phyloP scores from a whole-genome alignment of 2,888 invertebrate species.

The Tipula unca region DNA sequence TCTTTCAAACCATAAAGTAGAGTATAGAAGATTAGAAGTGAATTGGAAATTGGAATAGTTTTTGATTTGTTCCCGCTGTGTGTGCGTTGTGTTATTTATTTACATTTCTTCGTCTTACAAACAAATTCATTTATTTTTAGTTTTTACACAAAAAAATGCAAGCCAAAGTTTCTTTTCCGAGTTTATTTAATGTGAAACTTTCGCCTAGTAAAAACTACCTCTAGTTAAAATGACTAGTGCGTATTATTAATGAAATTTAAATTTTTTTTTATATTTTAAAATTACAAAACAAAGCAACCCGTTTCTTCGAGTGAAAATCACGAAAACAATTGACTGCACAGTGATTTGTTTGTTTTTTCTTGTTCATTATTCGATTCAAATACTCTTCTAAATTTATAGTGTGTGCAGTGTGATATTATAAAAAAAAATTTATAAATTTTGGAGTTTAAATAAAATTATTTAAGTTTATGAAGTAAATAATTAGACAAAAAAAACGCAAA shows the following conservation, averaged over 20 bases:
- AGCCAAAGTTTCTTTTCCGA: neutral
- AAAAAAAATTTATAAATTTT: too few relatives aligned
- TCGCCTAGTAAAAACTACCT: neutral
- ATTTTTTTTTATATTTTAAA: neutral
- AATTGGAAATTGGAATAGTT: neutral
- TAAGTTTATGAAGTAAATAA: too few relatives aligned
- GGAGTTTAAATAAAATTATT: too few relatives aligned
- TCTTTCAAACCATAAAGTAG: neutral
- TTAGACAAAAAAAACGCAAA: too few relatives aligned
- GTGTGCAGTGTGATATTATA: neutral
- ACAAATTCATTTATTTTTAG: neutral
- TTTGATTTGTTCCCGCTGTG: neutral
- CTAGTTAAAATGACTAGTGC: neutral
- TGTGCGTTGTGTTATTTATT: neutral
- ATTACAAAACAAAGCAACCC: neutral
- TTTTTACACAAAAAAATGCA: neutral
- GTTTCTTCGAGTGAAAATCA: neutral
- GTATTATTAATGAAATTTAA: neutral
- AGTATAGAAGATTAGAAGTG: too few relatives aligned
- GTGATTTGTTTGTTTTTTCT: neutral
- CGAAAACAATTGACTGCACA: neutral
- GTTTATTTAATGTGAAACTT: neutral
- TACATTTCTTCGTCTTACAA: neutral
- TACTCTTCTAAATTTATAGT: neutral
- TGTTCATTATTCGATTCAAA: neutral